These are phyloP conservation scores for Orientallactaga bullata DNA, from an alignment of 2,113 vertebrate species.

Conservation along the genomic window DNA sequence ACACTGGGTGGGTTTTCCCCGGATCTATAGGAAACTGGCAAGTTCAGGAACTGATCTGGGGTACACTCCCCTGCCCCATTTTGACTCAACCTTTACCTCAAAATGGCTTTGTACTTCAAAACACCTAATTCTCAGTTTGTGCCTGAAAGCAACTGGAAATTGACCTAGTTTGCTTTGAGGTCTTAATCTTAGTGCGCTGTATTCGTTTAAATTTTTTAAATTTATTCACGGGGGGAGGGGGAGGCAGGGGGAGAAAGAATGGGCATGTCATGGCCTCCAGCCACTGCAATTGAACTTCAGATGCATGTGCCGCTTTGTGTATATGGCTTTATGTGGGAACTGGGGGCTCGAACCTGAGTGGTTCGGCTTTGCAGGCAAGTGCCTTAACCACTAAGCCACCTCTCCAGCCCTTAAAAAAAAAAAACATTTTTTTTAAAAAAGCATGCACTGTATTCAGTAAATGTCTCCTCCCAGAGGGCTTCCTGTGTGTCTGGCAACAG, in stretches of 20 bases:
- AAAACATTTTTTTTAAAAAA: background rate
- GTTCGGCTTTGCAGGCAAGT: too few relatives aligned
- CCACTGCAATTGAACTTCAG: too few relatives aligned
- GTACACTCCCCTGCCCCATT: background rate
- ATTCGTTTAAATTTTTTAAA: background rate
- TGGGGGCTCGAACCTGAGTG: too few relatives aligned
- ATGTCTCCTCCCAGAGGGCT: background rate
- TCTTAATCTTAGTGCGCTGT: slow-evolving; percentile 12
- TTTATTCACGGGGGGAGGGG: too few relatives aligned
- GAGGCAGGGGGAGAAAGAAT: too few relatives aligned
- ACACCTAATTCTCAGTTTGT: background rate
- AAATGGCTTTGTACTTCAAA: slow-evolving; percentile 17
- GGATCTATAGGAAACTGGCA: background rate
- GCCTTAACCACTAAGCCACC: too few relatives aligned
- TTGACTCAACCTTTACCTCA: background rate
- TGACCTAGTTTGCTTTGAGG: slow-evolving; percentile 22
- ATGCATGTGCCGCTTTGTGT: too few relatives aligned
- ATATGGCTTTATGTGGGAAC: too few relatives aligned
- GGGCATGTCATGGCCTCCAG: too few relatives aligned
- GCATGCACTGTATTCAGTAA: background rate
- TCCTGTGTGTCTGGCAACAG: background rate
- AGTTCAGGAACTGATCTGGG: background rate
- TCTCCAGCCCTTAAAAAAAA: too few relatives aligned
- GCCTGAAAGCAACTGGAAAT: background rate
- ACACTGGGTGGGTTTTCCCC: background rate